Conservation (phyloP, 1,140 invertebrate genomes). For the Neodiprion fabricii region DNA sequence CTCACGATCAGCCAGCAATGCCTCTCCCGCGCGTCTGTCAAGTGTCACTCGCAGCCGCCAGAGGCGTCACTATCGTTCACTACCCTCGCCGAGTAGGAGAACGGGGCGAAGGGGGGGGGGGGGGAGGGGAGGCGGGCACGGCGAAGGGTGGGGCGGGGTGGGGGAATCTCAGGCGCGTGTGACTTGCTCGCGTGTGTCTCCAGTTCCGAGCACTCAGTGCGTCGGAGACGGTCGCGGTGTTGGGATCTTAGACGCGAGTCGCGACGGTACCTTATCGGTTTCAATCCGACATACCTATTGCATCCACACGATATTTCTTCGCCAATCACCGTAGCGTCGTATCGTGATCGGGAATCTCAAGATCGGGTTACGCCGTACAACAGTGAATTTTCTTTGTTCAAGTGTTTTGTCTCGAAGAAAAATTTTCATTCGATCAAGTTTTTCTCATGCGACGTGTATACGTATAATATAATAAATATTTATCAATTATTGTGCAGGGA, state of each 20-base stretch:
- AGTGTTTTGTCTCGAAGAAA: too few relatives aligned
- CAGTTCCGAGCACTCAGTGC: constrained; percentile 10
- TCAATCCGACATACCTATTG: constrained; percentile 32
- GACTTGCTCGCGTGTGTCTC: constrained; percentile 34
- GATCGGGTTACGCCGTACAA: too few relatives aligned
- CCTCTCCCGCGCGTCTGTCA: constrained; percentile 22
- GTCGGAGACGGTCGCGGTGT: constrained; percentile 19
- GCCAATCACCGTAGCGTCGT: too few relatives aligned
- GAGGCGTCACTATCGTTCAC: constrained; percentile 43
- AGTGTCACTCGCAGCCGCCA: constrained; percentile 44
- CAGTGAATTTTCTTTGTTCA: too few relatives aligned
- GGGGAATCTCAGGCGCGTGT: constrained; percentile 34
- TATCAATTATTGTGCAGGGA: too few relatives aligned
- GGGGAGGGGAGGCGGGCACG: constrained; percentile 21
- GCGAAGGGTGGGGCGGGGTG: constrained; percentile 9
- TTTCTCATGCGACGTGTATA: too few relatives aligned
- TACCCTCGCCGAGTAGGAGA: constrained; percentile 1
- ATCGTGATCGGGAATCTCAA: too few relatives aligned
- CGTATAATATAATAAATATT: too few relatives aligned
- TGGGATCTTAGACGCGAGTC: constrained; percentile 13
- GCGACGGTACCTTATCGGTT: constrained; percentile 41
- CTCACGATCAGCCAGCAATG: not conserved
- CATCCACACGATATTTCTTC: too few relatives aligned
- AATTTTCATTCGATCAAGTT: too few relatives aligned
- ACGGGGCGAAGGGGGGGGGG: constrained; percentile 15